Base-by-base conservation (phyloP, 2,113 vertebrate species). In the Actinemys pallida region DNA sequence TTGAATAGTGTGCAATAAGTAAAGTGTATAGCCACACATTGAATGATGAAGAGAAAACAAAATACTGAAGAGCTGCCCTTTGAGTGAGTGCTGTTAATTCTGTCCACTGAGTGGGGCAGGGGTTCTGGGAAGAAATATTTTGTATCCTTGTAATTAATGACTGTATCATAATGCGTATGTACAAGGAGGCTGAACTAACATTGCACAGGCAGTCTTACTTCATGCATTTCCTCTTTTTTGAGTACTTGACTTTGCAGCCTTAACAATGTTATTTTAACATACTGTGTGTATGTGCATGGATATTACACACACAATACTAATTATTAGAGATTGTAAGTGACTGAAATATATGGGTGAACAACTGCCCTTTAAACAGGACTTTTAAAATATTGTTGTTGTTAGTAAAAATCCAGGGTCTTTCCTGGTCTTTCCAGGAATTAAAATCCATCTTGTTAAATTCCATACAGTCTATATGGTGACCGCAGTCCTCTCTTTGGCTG, bases 151-250 rank as follows among this genome's bases (percentile, higher is more conserved):
- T 3, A 6, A 24, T 78, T 27, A 75, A 83, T 76, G 78, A 1
- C 75, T 83, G 1, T 10, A 19, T 83, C 50, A 57, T 81, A 81
- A 47, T 83, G 5, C 39, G 13, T 24, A 13, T 20, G 13, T n/a
- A 31, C 53, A 75, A 80, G 45, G 72, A 45, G 57, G 14, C 49
- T 50, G 83, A 65, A 39, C 39, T 76, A 54, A 87, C 13, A 8
- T 8, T 87, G 65, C 45, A 92, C 52, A 25, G 50, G 45, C 10
- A 12, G 72, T 4, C 56, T 84, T 72, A 31, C 27, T 49, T 86
- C 17, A 35, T n/a, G 24, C 12, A 24, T 8, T 10, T 45, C 0
- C 0, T 31, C 2, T 6, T 39, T 52, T 45, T 22, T 0, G 3
- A 78, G 5, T 42, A 12, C 39, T 19, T 1, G 2, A 24, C 83